Evolutionary conservation across 1,140 invertebrate genomes (phyloP).

Genomic region (Tetranychus cinnabarinus): DNA sequence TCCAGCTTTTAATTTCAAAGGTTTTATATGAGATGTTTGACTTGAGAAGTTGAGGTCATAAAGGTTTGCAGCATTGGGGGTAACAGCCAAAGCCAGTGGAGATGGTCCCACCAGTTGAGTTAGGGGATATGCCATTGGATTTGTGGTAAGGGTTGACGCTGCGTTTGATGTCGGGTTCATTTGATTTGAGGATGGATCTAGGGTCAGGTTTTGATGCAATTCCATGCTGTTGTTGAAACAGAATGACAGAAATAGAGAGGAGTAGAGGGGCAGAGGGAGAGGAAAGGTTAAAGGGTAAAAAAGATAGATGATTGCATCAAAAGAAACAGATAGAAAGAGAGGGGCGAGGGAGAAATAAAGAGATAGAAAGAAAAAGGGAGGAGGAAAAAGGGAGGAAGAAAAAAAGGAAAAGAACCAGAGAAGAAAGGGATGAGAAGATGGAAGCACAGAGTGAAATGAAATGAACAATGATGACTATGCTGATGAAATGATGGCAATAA

Average conservation of each 20-base stretch:
- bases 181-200: constrained; percentile 4
- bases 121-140: constrained; percentile 5
- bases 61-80: neutral
- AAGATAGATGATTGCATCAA: constrained; percentile 7
- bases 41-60: constrained; percentile 7
- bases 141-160: constrained; percentile 2
- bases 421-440: neutral
- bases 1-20: neutral
- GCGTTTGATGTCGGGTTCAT: neutral
- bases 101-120: constrained; percentile 6
- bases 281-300: constrained; percentile 1
- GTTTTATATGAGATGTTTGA: neutral
- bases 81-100: neutral
- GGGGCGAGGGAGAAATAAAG: constrained; percentile 4
- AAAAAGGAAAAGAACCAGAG: neutral
- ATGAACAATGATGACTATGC: neutral
- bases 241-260: constrained; percentile 7
- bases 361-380: constrained; percentile 3
- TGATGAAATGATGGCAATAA: neutral
- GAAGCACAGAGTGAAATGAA: neutral
- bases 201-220: constrained; percentile 9
- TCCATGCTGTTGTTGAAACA: constrained; percentile 5
- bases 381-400: neutral
- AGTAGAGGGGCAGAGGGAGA: neutral
- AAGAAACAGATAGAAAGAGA: constrained; percentile 3